Evolutionary conservation across 35 echinoderm and acorn worm species (phyloP).

Genomic region (Apostichopus californicus): DNA sequence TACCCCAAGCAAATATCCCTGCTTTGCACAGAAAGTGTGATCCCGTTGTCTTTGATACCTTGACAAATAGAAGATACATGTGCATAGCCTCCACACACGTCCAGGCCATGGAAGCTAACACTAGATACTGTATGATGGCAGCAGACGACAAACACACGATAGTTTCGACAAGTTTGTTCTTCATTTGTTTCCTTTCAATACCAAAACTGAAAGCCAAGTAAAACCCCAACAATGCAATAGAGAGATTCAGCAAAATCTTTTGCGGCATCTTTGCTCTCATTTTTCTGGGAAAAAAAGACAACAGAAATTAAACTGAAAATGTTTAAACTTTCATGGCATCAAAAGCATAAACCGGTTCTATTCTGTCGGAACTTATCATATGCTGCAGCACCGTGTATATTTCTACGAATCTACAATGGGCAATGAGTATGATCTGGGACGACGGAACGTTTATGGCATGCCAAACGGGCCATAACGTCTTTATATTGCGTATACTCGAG

Average conservation of each 20-base stretch:
- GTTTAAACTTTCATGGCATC: no score
- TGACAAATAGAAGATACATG: slow-evolving; percentile 28
- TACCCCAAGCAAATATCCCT: no score
- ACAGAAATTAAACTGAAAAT: background rate
- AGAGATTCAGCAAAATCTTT: slow-evolving; percentile 16
- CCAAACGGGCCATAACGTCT: no score
- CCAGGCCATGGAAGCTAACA: slow-evolving; percentile 11
- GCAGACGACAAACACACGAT: background rate
- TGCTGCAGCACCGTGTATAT: no score
- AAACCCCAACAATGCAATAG: background rate
- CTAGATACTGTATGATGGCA: slow-evolving; percentile 12
- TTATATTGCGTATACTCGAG: no score
- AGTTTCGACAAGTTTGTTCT: background rate
- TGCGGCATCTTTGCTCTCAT: background rate
- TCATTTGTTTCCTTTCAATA: slow-evolving; percentile 22
- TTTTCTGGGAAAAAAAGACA: background rate
- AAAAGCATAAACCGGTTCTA: no score
- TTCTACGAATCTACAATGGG: no score
- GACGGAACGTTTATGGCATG: no score
- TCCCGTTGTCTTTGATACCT: no score
- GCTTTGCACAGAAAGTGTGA: no score
- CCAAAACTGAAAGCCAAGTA: background rate
- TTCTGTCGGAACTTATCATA: no score
- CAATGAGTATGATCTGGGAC: no score
- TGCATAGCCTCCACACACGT: slow-evolving; percentile 17